Percentiles rank a stretch among this genome's conserved stretches.
Evolutionary conservation across 2,797 vertebrate species (phyloP).

Genomic region (Euthynnus affinis): DNA sequence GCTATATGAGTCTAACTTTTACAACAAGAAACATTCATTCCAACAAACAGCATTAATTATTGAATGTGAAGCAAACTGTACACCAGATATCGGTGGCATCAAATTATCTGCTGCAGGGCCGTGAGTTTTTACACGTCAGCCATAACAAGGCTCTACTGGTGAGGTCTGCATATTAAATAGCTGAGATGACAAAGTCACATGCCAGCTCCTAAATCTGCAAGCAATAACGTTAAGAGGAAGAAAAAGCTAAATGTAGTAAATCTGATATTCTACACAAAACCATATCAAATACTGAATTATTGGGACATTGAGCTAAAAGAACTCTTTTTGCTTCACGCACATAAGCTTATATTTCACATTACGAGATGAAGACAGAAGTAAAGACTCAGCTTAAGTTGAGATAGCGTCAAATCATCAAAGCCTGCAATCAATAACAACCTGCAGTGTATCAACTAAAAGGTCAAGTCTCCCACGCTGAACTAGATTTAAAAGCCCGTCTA

Average conservation of each 20-base stretch:
- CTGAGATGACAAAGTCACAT: constrained; percentile 23
- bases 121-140: neutral
- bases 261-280: neutral
- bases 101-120: constrained; percentile 15
- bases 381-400: neutral
- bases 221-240: neutral
- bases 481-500: neutral
- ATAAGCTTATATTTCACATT: neutral
- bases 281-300: neutral
- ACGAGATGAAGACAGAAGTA: constrained; percentile 3
- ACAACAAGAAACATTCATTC: neutral
- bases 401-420: neutral
- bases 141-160: constrained; percentile 9
- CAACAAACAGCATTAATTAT: neutral
- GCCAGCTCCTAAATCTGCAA: neutral
- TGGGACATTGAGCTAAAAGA: neutral
- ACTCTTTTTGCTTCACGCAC: neutral
- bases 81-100: constrained; percentile 5
- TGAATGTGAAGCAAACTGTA: neutral
- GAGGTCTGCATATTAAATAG: constrained; percentile 16
- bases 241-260: neutral
- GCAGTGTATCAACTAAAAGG: neutral
- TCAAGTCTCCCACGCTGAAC: neutral
- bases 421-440: neutral
- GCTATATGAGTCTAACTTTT: neutral